Conservation (phyloP, 2,888 invertebrate species). For the Scaptomyza parva region DNA sequence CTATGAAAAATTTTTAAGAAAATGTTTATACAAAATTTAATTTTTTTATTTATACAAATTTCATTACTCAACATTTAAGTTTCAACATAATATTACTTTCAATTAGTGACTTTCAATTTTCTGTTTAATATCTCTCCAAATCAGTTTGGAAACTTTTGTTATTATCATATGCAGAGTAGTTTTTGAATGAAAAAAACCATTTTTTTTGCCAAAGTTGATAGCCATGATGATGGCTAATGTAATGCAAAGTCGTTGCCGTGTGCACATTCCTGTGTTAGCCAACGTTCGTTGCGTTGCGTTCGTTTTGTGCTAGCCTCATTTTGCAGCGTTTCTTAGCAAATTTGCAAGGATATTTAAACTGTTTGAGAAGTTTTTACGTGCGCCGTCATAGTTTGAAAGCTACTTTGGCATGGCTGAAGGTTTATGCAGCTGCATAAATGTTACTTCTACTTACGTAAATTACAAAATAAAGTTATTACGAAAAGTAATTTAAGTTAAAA, state of each 20-base stretch:
- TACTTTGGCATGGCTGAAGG: constrained; percentile 67
- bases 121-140: constrained; percentile 15
- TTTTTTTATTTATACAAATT: neutral
- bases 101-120: neutral
- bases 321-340: constrained; percentile 57
- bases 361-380: constrained; percentile 71
- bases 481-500: constrained; percentile 79
- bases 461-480: constrained; percentile 78
- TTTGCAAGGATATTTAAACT: constrained; percentile 70
- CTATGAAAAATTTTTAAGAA: too few relatives aligned
- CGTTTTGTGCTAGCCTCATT: constrained; percentile 37
- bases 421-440: constrained; percentile 77
- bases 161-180: constrained; percentile 50
- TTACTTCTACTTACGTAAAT: constrained; percentile 79
- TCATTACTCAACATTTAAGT: neutral
- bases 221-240: constrained; percentile 34
- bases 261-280: constrained; percentile 29
- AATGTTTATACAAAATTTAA: too few relatives aligned
- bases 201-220: neutral
- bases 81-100: neutral
- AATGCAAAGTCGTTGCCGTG: constrained; percentile 46
- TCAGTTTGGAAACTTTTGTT: constrained; percentile 38
- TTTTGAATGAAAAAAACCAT: constrained; percentile 2
- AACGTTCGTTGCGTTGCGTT: neutral
- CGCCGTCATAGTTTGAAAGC: constrained; percentile 75